phyloP scores from a whole-genome alignment of 2,113 vertebrate genomes.

The Scolopax mira region DNA sequence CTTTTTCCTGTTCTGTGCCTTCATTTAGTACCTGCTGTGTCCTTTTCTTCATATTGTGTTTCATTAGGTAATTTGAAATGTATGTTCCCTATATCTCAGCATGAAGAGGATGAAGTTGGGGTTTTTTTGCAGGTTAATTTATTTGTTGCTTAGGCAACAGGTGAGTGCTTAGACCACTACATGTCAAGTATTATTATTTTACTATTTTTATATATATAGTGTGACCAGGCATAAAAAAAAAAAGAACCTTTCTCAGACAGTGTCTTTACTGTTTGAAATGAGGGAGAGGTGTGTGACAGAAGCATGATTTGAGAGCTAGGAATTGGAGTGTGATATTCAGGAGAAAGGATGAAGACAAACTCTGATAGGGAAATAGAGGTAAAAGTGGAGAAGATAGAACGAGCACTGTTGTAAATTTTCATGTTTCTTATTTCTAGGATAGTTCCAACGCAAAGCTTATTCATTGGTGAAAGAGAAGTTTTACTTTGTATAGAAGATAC shows the following conservation, averaged over 20 bases:
- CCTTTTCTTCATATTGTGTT: background rate
- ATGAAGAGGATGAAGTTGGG: background rate
- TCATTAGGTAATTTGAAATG: background rate
- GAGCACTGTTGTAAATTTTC: background rate
- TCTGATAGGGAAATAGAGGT: background rate
- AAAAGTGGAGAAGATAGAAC: background rate
- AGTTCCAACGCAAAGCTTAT: background rate
- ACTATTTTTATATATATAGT: background rate
- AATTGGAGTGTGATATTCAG: background rate
- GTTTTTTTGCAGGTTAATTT: background rate
- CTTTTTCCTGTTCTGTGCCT: background rate
- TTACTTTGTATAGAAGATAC: background rate
- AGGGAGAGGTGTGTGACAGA: background rate
- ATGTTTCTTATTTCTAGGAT: background rate
- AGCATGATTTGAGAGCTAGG: background rate
- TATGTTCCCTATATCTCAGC: background rate
- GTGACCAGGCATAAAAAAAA: background rate
- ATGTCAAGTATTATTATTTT: background rate
- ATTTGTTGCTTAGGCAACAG: slow-evolving; percentile 37
- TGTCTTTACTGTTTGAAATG: background rate
- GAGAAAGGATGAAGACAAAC: background rate
- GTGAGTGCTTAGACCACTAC: background rate
- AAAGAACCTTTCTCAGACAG: background rate
- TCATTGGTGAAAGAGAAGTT: background rate
- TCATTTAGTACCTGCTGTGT: slow-evolving; percentile 9